Base-by-base conservation (phyloP, 1,140 invertebrate genomes). In the Brevipalpus yothersi region DNA sequence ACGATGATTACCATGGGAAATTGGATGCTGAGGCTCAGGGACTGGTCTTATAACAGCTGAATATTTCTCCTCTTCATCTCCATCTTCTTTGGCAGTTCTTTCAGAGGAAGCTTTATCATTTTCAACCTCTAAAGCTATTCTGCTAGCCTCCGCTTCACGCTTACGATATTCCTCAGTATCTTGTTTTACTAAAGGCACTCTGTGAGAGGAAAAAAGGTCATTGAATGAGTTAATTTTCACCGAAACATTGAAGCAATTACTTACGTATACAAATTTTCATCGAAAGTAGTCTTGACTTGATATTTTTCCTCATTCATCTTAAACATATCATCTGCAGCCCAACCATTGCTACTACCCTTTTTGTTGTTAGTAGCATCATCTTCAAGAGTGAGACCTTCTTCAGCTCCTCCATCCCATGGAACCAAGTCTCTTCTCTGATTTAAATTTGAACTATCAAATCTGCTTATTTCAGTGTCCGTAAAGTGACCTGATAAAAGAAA, bases 291-390 rank as follows among this genome's bases (percentile, higher is more conserved):
- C 65, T 80, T 80, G 11, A 93, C 84, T 60, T 87, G 86, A 71
- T 90, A 92, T 58, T 82, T 72, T 72, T 84, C 80, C 71, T 89
- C 86, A 73, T 94, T 93, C 69, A 82, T 87, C 56, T 80, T 75
- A 72, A 94, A 94, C 90, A 94, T 94, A 63, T 94, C 89, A 69
- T 85, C 80, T 0, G 81, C 81, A 76, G 90, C 86, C 90, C 90
- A 94, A 60, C 90, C 90, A 76, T 92, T 66, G 23, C 70, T 68
- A 59, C 21, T 58, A 61, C 58, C 65, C 58, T 60, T 51, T 13
- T 53, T 55, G 17, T 4, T 40, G 42, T n/a, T 15, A 39, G 15
- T 41, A 40, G 39, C 23, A n/a, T 61, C 62, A 43, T 53, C 49
- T 13, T 19, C 1, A 51, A 19, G 9, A 17, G 21, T n/a, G 21